These are phyloP conservation scores for Lasioglossum zephyrum DNA, from an alignment of 2,888 invertebrate genomes.

Conservation along the genomic window DNA sequence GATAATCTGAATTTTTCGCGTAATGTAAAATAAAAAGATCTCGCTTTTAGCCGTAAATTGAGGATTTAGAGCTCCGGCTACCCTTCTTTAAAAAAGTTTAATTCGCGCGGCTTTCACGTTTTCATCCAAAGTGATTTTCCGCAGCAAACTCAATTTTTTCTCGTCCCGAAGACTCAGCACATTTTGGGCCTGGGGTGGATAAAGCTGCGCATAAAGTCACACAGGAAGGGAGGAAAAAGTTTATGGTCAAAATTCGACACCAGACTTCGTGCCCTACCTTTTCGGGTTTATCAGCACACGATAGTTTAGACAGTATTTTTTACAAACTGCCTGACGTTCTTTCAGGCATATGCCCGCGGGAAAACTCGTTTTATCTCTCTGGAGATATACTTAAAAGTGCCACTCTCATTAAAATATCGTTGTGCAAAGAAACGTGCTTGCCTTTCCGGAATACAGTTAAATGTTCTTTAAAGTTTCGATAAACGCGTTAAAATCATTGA, in stretches of 20 bases:
- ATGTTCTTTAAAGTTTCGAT: neutral
- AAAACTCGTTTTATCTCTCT: neutral
- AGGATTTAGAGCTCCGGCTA: slow-evolving; percentile 1
- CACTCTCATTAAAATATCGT: neutral
- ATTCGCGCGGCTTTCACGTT: slow-evolving; percentile 14
- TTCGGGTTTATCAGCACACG: neutral
- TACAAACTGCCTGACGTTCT: neutral
- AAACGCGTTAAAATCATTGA: neutral
- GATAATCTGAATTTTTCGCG: slow-evolving; percentile 11
- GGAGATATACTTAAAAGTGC: neutral
- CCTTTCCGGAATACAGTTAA: neutral
- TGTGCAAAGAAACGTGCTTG: neutral
- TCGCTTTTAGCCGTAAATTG: slow-evolving; percentile 13
- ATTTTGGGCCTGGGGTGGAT: slow-evolving; percentile 21
- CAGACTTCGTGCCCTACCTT: neutral
- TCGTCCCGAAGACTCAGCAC: slow-evolving; percentile 32
- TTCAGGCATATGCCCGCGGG: neutral
- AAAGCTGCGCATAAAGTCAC: slow-evolving; percentile 26
- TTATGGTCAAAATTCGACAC: slow-evolving; percentile 12
- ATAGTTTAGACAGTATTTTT: neutral
- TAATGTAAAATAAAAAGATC: neutral
- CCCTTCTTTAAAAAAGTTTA: neutral
- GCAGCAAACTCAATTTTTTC: slow-evolving; percentile 40
- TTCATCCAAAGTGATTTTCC: slow-evolving; percentile 32
- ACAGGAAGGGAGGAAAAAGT: slow-evolving; percentile 4